A percentile compares a stretch with the other conserved stretches of the same genome.
These are phyloP conservation scores for Trichacis sp. DNA, from an alignment of 2,888 invertebrate species.

Conservation along the genomic window DNA sequence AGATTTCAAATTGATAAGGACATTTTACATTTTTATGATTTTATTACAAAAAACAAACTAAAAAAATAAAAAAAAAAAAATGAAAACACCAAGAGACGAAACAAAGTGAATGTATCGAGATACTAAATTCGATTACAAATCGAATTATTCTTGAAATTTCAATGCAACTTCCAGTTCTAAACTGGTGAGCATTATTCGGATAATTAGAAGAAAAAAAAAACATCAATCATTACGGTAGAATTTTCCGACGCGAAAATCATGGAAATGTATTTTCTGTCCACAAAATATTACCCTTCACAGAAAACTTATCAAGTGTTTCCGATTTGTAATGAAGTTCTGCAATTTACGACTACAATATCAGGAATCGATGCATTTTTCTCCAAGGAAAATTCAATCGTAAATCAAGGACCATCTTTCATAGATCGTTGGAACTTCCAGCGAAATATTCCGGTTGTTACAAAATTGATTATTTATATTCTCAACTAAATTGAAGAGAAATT, in stretches of 20 bases:
- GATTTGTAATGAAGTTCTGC: too few species aligned
- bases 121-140: constrained; percentile 17
- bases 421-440: too few species aligned
- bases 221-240: too few species aligned
- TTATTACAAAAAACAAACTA: constrained; percentile 42
- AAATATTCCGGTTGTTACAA: constrained; percentile 53
- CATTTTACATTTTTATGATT: constrained; percentile 18
- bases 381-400: too few species aligned
- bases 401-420: too few species aligned
- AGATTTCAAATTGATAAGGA: background rate
- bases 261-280: background rate
- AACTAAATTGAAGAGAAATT: constrained; percentile 51
- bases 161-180: too few species aligned
- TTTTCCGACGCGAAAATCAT: constrained; percentile 6
- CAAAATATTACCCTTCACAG: background rate
- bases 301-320: too few species aligned
- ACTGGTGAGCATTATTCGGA: too few species aligned
- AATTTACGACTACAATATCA: too few species aligned
- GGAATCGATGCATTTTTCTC: too few species aligned
- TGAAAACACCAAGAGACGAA: constrained; percentile 13
- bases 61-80: constrained; percentile 38
- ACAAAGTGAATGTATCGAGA: constrained; percentile 9
- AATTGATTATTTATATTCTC: constrained; percentile 49
- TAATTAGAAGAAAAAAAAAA: too few species aligned
- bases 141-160: too few species aligned